Base-by-base conservation (phyloP, 1,140 invertebrate genomes). In the Zaprionus ornatus region DNA sequence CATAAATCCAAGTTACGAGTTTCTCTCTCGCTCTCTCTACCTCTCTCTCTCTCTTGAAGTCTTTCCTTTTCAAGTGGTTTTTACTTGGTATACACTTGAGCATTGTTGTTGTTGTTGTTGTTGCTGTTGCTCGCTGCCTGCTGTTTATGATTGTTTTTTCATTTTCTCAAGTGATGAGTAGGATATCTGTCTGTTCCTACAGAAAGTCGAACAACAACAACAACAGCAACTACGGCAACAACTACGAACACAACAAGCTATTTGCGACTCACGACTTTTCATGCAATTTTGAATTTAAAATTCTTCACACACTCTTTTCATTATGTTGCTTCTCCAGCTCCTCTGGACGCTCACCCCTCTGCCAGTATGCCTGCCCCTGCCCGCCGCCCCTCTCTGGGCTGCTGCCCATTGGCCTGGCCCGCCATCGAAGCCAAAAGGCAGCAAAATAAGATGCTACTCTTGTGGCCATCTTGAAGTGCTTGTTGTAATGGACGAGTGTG, bases 261-360 rank as follows among this genome's bases (percentile, higher is more conserved):
- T 90, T 90, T 90, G 85, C 85, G 85, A 90, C 85, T 90, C 85
- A 90, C 85, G 85, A 90, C 85, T 90, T 90, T 90, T 90, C 85
- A 90, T 90, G 85, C 85, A 90, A 90, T 90, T 90, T 90, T 90
- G 85, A 90, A 90, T 90, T 90, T 90, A 90, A 90, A 90, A 90
- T 90, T 90, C 85, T 90, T 90, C 85, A 90, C 85, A 90, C 85
- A 90, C 85, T 90, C 85, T 85, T 90, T 90, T 90, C 82, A 90
- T 90, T 90, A 90, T 90, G 81, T 88, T 66, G 80, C 84, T 87
- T 68, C 80, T 40, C 40, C 40, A 45, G n/a, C 40, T 4, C 40
- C 63, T 35, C 56, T 27, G n/a, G n/a, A n/a, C n/a, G 42, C 29
- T 1, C 12, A 23, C 27, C 42, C 61, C 35, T 27, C 50, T 27